Evolutionary conservation across 2,888 invertebrate genomes (phyloP).

Genomic region (Ethmia dodecea): DNA sequence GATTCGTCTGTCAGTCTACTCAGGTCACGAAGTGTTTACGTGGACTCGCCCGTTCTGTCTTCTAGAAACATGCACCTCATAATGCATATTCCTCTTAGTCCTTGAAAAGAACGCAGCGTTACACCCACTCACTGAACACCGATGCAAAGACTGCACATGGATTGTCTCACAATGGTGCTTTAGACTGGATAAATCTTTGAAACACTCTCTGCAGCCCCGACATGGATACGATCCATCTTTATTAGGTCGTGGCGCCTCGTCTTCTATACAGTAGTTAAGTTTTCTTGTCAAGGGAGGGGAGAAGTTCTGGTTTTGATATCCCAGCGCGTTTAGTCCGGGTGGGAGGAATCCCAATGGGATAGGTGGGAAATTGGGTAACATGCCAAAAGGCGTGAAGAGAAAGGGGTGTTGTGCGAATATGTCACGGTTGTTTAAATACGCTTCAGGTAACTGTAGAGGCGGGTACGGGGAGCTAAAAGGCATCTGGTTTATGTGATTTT

Average conservation of each 20-base stretch:
- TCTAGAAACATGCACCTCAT: constrained; percentile 79
- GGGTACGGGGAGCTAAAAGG: constrained; percentile 54
- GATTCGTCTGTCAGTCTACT: constrained; percentile 24
- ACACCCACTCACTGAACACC: constrained; percentile 87
- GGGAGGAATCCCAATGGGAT: constrained; percentile 64
- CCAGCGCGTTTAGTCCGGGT: constrained; percentile 58
- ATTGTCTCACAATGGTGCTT: constrained; percentile 85
- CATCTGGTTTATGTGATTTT: constrained; percentile 40
- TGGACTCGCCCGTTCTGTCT: constrained; percentile 53
- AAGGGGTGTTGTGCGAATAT: constrained; percentile 67
- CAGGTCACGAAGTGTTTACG: constrained; percentile 50
- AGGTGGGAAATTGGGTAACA: constrained; percentile 68
- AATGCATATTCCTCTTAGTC: constrained; percentile 86
- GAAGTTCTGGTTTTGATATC: constrained; percentile 55
- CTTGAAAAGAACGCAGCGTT: constrained; percentile 87
- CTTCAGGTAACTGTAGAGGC: constrained; percentile 50
- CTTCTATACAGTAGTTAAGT: constrained; percentile 80
- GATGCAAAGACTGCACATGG: constrained; percentile 83
- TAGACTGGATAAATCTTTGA: constrained; percentile 79
- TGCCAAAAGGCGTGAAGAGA: constrained; percentile 66
- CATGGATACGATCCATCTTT: constrained; percentile 83
- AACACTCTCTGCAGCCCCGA: constrained; percentile 81
- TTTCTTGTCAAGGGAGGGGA: constrained; percentile 52
- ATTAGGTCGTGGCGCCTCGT: constrained; percentile 81
- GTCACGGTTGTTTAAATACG: constrained; percentile 58